These are phyloP conservation scores for Crenichthys baileyi DNA, from an alignment of 2,797 vertebrate species.

Conservation along the genomic window DNA sequence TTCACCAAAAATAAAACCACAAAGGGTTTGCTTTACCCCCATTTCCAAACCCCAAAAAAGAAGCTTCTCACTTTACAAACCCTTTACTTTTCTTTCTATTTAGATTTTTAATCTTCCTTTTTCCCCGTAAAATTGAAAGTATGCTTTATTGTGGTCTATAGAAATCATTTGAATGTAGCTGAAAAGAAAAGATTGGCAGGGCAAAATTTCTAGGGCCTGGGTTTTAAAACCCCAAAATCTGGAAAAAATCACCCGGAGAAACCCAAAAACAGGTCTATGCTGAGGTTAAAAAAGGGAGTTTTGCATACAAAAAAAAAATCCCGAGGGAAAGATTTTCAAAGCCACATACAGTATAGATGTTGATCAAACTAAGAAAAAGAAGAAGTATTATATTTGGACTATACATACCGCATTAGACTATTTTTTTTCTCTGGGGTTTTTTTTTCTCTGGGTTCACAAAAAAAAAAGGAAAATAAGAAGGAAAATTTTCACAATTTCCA, in stretches of 20 bases:
- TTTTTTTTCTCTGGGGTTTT: slow-evolving; percentile 19
- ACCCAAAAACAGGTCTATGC: slow-evolving; percentile 49
- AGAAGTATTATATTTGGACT: slow-evolving; percentile 74
- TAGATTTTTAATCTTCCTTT: slow-evolving; percentile 62
- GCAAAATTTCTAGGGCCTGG: no score
- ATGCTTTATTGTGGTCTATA: slow-evolving; percentile 64
- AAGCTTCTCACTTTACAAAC: slow-evolving; percentile 42
- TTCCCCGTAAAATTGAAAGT: slow-evolving; percentile 61
- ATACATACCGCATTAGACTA: slow-evolving; percentile 78
- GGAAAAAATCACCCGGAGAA: slow-evolving; percentile 42
- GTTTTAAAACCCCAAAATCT: no score
- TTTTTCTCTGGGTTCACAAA: slow-evolving; percentile 76
- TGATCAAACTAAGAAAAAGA: slow-evolving; percentile 53
- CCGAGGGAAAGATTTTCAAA: slow-evolving; percentile 64
- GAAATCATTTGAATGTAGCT: slow-evolving; percentile 48
- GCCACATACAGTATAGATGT: slow-evolving; percentile 75
- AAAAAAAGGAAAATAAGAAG: no score
- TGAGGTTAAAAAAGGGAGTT: slow-evolving; percentile 55
- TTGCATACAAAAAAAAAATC: slow-evolving; percentile 67
- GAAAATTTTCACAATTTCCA: slow-evolving; percentile 87
- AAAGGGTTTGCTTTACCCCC: slow-evolving; percentile 62
- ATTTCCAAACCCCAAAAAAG: slow-evolving; percentile 51
- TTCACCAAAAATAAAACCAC: slow-evolving; percentile 50
- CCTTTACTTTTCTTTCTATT: slow-evolving; percentile 56
- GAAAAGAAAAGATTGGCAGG: slow-evolving; percentile 33